Conservation (phyloP, 1,140 invertebrate species). For the Drosophila nebulosa region DNA sequence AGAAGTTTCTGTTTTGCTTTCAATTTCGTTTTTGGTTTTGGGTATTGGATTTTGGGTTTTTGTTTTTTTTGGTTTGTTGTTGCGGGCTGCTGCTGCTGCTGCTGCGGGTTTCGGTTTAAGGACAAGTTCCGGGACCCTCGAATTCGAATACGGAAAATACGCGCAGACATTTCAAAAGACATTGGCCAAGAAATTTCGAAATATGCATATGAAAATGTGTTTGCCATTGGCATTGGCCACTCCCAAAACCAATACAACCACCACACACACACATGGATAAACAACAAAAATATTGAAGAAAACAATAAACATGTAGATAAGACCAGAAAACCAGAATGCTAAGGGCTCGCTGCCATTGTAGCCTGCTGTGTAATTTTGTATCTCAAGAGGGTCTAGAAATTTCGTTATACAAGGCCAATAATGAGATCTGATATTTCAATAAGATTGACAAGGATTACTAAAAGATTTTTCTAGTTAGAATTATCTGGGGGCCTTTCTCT, state of each 20-base stretch:
- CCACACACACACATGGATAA: constrained; percentile 9
- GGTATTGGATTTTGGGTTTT: no score
- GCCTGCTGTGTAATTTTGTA: not conserved
- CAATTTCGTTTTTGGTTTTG: constrained; percentile 31
- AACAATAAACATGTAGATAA: not conserved
- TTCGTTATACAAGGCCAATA: not conserved
- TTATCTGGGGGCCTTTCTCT: no score
- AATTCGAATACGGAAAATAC: constrained; percentile 45
- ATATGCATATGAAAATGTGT: constrained; percentile 53
- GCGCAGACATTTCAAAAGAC: not conserved
- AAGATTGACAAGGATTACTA: not conserved
- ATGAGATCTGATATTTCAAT: not conserved
- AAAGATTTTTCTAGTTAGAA: not conserved
- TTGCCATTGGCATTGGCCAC: constrained; percentile 24
- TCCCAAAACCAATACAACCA: not conserved
- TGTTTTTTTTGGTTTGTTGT: constrained; percentile 40
- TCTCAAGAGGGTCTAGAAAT: not conserved
- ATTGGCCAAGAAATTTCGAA: constrained; percentile 49
- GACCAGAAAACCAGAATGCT: not conserved
- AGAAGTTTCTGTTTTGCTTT: constrained; percentile 64
- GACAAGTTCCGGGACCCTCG: constrained; percentile 68
- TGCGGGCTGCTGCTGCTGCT: constrained; percentile 49
- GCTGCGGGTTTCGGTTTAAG: constrained; percentile 63
- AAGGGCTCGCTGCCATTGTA: not conserved
- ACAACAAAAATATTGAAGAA: not conserved